These are phyloP conservation scores for Scaptomyza cyrtandrae DNA, from an alignment of 2,888 invertebrate genomes.

Conservation along the genomic window DNA sequence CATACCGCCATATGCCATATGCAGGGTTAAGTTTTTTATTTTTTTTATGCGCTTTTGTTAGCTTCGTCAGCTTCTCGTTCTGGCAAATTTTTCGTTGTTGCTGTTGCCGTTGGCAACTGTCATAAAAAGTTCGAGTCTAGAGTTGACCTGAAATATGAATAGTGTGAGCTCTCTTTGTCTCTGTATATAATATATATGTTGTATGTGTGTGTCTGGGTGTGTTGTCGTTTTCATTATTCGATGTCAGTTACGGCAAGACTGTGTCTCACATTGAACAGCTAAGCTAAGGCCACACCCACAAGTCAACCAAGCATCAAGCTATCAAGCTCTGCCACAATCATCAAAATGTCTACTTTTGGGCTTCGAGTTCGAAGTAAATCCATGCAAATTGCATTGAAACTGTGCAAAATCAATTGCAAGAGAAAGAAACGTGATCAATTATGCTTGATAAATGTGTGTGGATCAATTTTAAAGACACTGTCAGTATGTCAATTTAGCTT, in stretches of 20 bases:
- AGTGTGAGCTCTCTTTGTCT: slow-evolving; percentile 28
- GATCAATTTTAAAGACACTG: slow-evolving; percentile 8
- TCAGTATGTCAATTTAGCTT: slow-evolving; percentile 10
- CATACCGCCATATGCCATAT: slow-evolving; percentile 44
- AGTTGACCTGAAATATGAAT: slow-evolving; percentile 72
- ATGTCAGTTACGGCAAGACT: slow-evolving; percentile 17
- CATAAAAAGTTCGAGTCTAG: slow-evolving; percentile 73
- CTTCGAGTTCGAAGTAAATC: slow-evolving; percentile 19
- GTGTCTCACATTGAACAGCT: slow-evolving; percentile 51
- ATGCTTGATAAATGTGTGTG: slow-evolving; percentile 11
- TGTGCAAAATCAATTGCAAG: slow-evolving; percentile 14
- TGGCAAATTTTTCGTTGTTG: slow-evolving; percentile 40
- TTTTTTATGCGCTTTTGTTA: slow-evolving; percentile 71
- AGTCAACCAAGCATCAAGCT: slow-evolving; percentile 3
- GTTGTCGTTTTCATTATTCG: slow-evolving; percentile 42
- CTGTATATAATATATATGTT: slow-evolving; percentile 16
- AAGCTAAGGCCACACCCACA: slow-evolving; percentile 35
- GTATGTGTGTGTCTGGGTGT: slow-evolving; percentile 25
- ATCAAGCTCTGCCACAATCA: slow-evolving; percentile 28
- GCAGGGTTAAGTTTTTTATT: slow-evolving; percentile 63
- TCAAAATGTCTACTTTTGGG: slow-evolving; percentile 36
- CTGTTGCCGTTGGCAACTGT: slow-evolving; percentile 64
- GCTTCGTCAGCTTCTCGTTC: slow-evolving; percentile 55
- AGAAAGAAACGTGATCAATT: slow-evolving; percentile 22
- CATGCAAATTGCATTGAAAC: slow-evolving; percentile 39